These are phyloP conservation scores for Hemaris fuciformis DNA, from an alignment of 2,888 invertebrate genomes.

Conservation along the genomic window DNA sequence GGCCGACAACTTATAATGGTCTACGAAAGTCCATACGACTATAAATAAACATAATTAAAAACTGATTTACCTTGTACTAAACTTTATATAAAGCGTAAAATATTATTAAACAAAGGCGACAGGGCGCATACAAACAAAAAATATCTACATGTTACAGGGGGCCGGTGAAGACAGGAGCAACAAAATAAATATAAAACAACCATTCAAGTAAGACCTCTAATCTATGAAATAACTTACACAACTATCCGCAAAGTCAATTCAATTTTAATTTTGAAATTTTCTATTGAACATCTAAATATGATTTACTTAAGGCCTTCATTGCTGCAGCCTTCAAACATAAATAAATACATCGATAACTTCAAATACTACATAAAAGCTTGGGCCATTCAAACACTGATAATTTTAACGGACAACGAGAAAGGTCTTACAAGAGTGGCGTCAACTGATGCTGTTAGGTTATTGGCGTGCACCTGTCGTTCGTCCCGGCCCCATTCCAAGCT, in stretches of 20 bases:
- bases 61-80: neutral
- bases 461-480: constrained; percentile 65
- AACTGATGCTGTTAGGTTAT: constrained; percentile 13
- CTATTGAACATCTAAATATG: neutral
- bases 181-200: constrained; percentile 51
- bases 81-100: constrained; percentile 3
- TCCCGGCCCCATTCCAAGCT: constrained; percentile 87
- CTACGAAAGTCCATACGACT: too few relatives aligned
- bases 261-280: neutral
- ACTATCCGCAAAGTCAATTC: neutral
- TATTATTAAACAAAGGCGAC: constrained; percentile 21
- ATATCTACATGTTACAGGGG: constrained; percentile 52
- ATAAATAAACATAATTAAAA: neutral
- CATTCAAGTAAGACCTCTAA: constrained; percentile 51
- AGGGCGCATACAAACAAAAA: constrained; percentile 28
- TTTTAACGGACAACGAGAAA: constrained; percentile 1
- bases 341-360: neutral
- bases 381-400: neutral
- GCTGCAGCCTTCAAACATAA: constrained; percentile 4
- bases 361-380: neutral
- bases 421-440: constrained; percentile 27
- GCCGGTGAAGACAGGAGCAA: constrained; percentile 77
- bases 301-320: too few relatives aligned
- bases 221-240: neutral
- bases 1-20: too few relatives aligned